Evolutionary conservation across 2,797 vertebrate genomes (phyloP), one percentile per base, ranked within the genome.

Genomic region (Furcifer pardalis): DNA sequence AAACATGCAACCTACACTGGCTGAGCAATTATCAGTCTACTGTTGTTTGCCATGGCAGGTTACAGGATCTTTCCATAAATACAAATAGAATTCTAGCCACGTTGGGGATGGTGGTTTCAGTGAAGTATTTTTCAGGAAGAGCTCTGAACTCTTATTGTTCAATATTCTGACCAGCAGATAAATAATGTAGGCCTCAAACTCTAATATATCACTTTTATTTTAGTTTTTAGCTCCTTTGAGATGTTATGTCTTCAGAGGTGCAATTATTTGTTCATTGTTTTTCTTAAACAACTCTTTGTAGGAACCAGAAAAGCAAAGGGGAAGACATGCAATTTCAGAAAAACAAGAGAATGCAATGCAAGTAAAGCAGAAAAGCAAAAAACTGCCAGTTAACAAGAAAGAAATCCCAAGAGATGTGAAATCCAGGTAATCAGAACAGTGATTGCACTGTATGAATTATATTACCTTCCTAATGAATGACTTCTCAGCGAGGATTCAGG

Each of bases 261-360:
- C 2, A 30, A 42, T 12, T 81, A 79, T 72, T 77, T 27, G 46
- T 13, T 72, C 0, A 15, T 35, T 74, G 74, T 85, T 74, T 1
- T 0, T 87, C 0, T 27, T 8, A 0, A 1, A 27, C 9, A 0
- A 1, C 63, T 15, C n/a, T 89, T 89, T 90, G 40, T 87, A 99
- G 99, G 98, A 99, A 87, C 96, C 97, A 91, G 96, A 98, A 84
- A 99, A 98, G 92, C 97, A 97, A 96, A 99, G 98, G 95, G 98
- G 97, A 92, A 96, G 97, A 92, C 96, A 97, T 84, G 82, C 94
- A 75, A 72, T 78, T 77, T 56, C 94, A 56, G 97, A 95, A 90
- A 99, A 97, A 96, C 94, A 97, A 81, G 98, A 98, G 92, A 94
- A 92, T 76, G 96, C 97, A 92, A 94, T 93, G 83, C 95, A 96